Percentiles rank a stretch among this genome's conserved stretches.
Conservation (phyloP, 2,113 vertebrate species). For the Setophaga kirtlandii region DNA sequence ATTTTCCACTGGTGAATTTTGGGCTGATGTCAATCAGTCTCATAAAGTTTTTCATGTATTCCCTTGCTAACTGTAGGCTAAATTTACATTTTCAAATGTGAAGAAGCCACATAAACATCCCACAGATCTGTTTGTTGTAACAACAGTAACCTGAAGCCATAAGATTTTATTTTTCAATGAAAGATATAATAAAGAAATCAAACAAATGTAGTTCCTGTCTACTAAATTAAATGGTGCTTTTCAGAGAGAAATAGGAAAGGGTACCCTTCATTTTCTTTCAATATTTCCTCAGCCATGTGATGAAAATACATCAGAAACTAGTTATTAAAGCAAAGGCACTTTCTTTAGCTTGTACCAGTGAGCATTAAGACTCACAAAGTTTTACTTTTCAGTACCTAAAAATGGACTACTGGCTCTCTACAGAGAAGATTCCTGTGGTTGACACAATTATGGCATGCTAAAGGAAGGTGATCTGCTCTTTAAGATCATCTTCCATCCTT, state of each 20-base stretch:
- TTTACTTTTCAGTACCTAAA: background rate
- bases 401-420: background rate
- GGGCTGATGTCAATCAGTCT: background rate
- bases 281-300: background rate
- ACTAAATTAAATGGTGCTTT: constrained; percentile 5
- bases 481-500: background rate
- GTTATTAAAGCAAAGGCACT: background rate
- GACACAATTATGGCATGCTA: background rate
- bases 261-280: background rate
- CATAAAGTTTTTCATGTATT: background rate
- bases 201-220: background rate
- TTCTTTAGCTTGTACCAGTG: background rate
- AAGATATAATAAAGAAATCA: constrained; percentile 28
- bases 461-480: background rate
- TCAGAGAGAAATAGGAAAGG: background rate
- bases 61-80: background rate
- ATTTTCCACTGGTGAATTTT: background rate
- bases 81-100: constrained; percentile 18
- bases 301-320: background rate
- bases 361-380: background rate
- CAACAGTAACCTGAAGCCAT: background rate
- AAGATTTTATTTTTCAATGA: background rate
- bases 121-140: background rate
- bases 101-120: constrained; percentile 5
- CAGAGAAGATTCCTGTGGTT: background rate